phyloP scores from a whole-genome alignment of 1,140 invertebrate genomes.

The Brachionus manjavacas region DNA sequence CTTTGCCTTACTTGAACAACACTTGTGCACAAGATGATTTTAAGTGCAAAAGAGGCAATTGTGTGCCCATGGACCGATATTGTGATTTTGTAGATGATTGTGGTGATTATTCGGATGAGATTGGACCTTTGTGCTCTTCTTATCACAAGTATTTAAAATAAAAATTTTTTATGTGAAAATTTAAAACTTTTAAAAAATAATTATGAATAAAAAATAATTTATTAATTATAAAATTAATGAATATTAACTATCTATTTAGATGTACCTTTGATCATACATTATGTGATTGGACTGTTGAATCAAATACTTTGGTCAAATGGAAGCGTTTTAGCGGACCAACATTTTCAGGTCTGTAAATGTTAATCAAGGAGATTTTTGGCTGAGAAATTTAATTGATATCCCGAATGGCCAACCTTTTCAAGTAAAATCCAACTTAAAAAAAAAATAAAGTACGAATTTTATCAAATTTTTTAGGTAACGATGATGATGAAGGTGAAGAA shows the following conservation, averaged over 20 bases:
- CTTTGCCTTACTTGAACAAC: slow-evolving; percentile 43
- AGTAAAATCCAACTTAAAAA: background rate
- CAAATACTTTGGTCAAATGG: background rate
- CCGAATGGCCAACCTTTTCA: background rate
- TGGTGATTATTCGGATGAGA: slow-evolving; percentile 42
- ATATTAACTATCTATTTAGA: too few relatives aligned
- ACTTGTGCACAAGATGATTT: slow-evolving; percentile 46
- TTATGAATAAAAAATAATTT: background rate
- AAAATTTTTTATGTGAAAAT: too few relatives aligned
- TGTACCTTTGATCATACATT: slow-evolving; percentile 48
- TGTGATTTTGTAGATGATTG: slow-evolving; percentile 43
- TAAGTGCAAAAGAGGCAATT: slow-evolving; percentile 51
- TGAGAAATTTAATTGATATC: slow-evolving; percentile 19
- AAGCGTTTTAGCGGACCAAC: slow-evolving; percentile 37
- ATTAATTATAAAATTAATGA: too few relatives aligned
- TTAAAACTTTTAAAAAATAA: too few relatives aligned
- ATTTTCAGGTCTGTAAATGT: background rate
- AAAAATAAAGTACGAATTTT: background rate
- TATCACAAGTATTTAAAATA: slow-evolving; percentile 20
- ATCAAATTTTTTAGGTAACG: background rate
- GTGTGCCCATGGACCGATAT: slow-evolving; percentile 47
- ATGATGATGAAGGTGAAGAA: too few relatives aligned
- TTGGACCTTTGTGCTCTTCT: background rate
- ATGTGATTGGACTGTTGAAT: slow-evolving; percentile 48
- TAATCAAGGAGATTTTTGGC: slow-evolving; percentile 34